phyloP scores from a whole-genome alignment of 1,140 invertebrate genomes.

The Aphidius gifuensis region DNA sequence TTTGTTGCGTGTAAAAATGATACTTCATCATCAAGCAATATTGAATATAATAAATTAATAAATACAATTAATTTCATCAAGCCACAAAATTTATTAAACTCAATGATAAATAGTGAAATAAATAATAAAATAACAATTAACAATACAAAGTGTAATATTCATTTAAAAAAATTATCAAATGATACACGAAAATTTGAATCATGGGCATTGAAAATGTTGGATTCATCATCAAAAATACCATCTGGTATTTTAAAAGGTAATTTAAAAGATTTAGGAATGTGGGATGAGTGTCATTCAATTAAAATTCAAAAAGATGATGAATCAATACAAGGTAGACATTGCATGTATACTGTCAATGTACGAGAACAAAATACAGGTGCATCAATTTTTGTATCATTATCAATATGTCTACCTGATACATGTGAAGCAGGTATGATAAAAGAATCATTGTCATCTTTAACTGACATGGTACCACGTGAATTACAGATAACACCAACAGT shows the following conservation, averaged over 20 bases:
- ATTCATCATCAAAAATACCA: constrained; percentile 41
- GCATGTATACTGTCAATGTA: constrained; percentile 26
- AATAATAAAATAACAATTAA: not conserved
- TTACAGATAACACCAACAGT: not conserved
- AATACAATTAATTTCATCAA: not conserved
- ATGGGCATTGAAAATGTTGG: constrained; percentile 36
- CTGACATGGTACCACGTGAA: constrained; percentile 1
- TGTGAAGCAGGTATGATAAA: constrained; percentile 14
- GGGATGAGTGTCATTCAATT: constrained; percentile 38
- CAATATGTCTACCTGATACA: constrained; percentile 30
- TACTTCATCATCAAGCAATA: not conserved
- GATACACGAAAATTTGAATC: not conserved
- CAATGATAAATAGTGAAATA: not conserved
- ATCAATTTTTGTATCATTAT: constrained; percentile 16
- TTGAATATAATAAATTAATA: too few species aligned
- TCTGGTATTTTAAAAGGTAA: constrained; percentile 42
- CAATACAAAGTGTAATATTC: not conserved
- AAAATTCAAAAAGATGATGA: constrained; percentile 3
- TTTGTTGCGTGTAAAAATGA: not conserved
- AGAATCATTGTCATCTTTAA: constrained; percentile 8
- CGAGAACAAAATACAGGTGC: not conserved
- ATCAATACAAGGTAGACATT: constrained; percentile 28
- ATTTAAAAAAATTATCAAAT: not conserved
- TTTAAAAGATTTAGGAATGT: constrained; percentile 40
- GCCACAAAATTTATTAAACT: not conserved